A percentile compares a stretch with the other conserved stretches of the same genome.
Evolutionary conservation across 2,797 vertebrate genomes (phyloP).

Genomic region (Margarornis squamiger): DNA sequence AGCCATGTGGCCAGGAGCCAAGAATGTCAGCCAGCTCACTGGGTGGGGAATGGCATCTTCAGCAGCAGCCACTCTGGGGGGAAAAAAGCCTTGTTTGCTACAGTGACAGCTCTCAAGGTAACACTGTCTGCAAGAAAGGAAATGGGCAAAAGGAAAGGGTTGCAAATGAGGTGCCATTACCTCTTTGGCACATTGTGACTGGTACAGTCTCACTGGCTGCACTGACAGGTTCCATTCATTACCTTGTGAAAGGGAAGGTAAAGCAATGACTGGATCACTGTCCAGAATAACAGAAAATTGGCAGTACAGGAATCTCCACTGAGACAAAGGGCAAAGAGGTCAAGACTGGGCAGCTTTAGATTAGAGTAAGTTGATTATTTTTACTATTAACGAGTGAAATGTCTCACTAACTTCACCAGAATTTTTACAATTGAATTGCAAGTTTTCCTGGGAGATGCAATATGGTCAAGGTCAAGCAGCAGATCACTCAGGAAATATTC

Average conservation of each 20-base stretch:
- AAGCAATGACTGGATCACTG: not conserved
- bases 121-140: not conserved
- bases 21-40: not conserved
- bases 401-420: not conserved
- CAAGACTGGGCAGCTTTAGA: not conserved
- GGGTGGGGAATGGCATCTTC: not conserved
- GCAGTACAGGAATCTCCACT: not conserved
- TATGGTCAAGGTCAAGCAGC: not conserved
- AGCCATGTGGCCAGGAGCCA: not conserved
- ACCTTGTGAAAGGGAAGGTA: not conserved
- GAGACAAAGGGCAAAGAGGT: not conserved
- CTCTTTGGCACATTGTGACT: not conserved
- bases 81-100: not conserved
- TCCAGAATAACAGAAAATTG: not conserved
- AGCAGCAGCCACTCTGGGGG: not conserved
- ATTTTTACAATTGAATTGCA: not conserved
- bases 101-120: not conserved
- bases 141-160: not conserved
- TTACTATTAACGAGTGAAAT: not conserved
- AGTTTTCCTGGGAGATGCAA: not conserved
- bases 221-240: not conserved
- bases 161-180: conserved; percentile 23
- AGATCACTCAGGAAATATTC: not conserved
- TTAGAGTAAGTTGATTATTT: not conserved
- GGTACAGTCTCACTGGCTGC: not conserved